Evolutionary conservation across 2,888 invertebrate species (phyloP).

Genomic region (Aleiodes alternator): DNA sequence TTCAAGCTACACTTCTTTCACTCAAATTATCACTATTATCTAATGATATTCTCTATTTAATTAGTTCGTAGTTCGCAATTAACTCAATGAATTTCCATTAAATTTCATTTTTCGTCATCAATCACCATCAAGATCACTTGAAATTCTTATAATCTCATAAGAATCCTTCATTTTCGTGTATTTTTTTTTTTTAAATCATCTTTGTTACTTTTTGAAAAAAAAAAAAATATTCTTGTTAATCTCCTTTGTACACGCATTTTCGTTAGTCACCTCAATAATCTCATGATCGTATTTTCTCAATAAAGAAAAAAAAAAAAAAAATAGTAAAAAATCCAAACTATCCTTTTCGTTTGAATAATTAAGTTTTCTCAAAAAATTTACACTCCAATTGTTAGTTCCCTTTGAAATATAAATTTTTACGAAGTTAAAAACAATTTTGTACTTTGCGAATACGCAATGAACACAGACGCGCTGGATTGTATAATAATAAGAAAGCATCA

Average conservation of each 20-base stretch:
- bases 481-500: slow-evolving; percentile 50
- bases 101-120: slow-evolving; percentile 39
- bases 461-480: slow-evolving; percentile 49
- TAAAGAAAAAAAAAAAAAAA: slow-evolving; percentile 39
- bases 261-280: slow-evolving; percentile 35
- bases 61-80: slow-evolving; percentile 57
- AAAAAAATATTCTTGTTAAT: slow-evolving; percentile 49
- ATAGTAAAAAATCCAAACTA: neutral
- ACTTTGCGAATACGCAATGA: slow-evolving; percentile 67
- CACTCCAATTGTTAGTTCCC: slow-evolving; percentile 43
- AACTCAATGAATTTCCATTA: slow-evolving; percentile 53
- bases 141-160: slow-evolving; percentile 26
- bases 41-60: slow-evolving; percentile 58
- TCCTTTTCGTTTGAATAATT: slow-evolving; percentile 11
- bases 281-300: slow-evolving; percentile 47
- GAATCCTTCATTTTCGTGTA: slow-evolving; percentile 24
- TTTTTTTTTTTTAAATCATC: slow-evolving; percentile 35
- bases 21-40: slow-evolving; percentile 42
- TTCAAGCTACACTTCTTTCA: slow-evolving; percentile 38
- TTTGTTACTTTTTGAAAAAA: slow-evolving; percentile 47
- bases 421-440: slow-evolving; percentile 68
- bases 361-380: slow-evolving; percentile 26
- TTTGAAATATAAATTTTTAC: slow-evolving; percentile 61
- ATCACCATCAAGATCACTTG: slow-evolving; percentile 29
- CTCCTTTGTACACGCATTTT: slow-evolving; percentile 53